Evolutionary conservation across 2,113 vertebrate genomes (phyloP), one percentile per base, ranked within the genome.

Genomic region (Origma solitaria): DNA sequence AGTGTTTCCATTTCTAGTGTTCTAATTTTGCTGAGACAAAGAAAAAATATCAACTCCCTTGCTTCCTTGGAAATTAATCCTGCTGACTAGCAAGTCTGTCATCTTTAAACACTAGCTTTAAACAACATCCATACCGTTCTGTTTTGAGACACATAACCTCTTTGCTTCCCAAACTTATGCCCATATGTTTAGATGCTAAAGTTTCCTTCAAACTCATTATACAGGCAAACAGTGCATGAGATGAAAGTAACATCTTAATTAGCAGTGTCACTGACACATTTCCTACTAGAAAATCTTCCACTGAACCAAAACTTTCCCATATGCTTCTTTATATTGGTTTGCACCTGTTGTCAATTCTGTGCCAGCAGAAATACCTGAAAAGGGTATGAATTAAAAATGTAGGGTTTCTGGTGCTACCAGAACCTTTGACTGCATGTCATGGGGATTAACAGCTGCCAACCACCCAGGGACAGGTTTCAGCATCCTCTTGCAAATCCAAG

Each of bases 281-380:
- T 93, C 84, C 79, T 78, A 47, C 68, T 44, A 70, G 71, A 88
- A 93, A 88, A 83, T 64, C 56, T 95, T 86, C 50, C 64, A 64
- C 56, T 88, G 79, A 93, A 92, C 68, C 78, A 91, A 84, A 66
- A 57, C 90, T 83, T 86, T 83, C 79, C 93, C 94, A 83, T 86
- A 95, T 96, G 92, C 28, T 90, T 82, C 75, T 88, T 77, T 95
- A 56, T 65, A 72, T 94, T 71, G 68, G 86, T 94, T 92, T 94
- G 92, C 92, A 96, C 85, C 95, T 95, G 90, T 73, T 83, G 78
- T 93, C 88, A 83, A 16, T 75, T 94, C 53, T 51, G 51, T 95
- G 93, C 93, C 94, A 96, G 83, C 40, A 88, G 62, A 90, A 90
- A 81, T 75, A 96, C 82, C 93, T 93, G 87, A 86, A 66, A 10